phyloP scores from a whole-genome alignment of 2,888 invertebrate species.

The Cryptocephalus primarius region DNA sequence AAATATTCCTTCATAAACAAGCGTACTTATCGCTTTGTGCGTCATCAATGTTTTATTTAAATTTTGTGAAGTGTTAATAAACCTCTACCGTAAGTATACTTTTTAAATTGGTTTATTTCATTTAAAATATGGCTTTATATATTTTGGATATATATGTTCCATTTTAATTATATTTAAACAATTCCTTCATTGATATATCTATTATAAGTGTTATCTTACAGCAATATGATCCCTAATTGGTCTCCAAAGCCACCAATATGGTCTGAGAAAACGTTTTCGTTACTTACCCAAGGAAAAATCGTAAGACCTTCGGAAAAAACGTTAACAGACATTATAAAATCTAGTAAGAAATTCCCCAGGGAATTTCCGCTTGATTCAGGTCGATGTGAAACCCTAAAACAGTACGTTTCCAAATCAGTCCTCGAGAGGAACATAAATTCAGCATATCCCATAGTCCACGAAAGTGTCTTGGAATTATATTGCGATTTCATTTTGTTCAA shows the following conservation, averaged over 20 bases:
- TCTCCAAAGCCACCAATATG: conserved; percentile 13
- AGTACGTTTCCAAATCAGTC: conserved; percentile 9
- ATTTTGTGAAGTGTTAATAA: too few relatives aligned
- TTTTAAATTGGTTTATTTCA: too few relatives aligned
- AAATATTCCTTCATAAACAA: too few relatives aligned
- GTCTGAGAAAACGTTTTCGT: conserved; percentile 8
- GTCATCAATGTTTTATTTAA: too few relatives aligned
- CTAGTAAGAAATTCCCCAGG: conserved; percentile 33
- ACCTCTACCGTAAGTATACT: too few relatives aligned
- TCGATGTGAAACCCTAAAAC: conserved; percentile 24
- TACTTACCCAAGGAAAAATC: conserved; percentile 4
- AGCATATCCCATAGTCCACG: conserved; percentile 59
- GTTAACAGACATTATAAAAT: conserved; percentile 27
- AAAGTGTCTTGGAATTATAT: conserved; percentile 50
- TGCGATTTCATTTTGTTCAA: conserved; percentile 56
- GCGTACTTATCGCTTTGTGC: too few relatives aligned
- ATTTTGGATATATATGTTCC: too few relatives aligned
- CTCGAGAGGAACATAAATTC: conserved; percentile 42
- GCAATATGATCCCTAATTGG: conserved; percentile 7
- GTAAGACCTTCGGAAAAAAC: neutral
- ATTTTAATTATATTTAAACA: too few relatives aligned
- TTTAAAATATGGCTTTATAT: too few relatives aligned
- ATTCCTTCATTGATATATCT: too few relatives aligned
- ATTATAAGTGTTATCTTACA: too few relatives aligned
- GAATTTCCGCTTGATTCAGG: conserved; percentile 34